Base-by-base conservation (phyloP, 2,888 invertebrate genomes). In the Apotomis turbidana region DNA sequence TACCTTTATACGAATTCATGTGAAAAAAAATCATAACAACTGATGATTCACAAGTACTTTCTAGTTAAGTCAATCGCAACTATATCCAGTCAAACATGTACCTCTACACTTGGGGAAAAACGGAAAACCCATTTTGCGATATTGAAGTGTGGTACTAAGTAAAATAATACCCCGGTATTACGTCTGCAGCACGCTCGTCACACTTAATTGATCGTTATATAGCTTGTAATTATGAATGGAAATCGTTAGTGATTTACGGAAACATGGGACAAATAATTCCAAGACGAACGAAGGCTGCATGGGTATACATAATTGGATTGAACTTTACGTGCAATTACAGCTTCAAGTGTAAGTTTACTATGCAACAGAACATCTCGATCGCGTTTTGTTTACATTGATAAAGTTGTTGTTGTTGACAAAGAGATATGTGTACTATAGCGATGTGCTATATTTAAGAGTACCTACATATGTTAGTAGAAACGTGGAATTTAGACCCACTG, bases 261-360 rank as follows among this genome's bases (percentile, higher is more conserved):
- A 78, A 79, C 76, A 76, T 74, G 62, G 79, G 78, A 78, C 79
- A 81, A 83, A 81, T 74, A 74, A 79, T 80, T 74, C 73, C 66
- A 58, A 72, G 68, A 71, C 72, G 75, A 72, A 68, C 67, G 78
- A 78, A 84, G 81, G 83, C 77, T 77, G n/a, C n/a, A n/a, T n/a
- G 64, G 9, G 9, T 49, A 49, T 9, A 9, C 10, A 10, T 76
- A 75, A 74, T 75, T 52, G 38, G 62, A 71, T 67, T 74, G 75
- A 73, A 61, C 62, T 73, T 73, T 46, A 59, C 62, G 61, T 57
- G 70, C 27, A 27, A 27, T 27, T 27, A 27, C 27, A 27, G 27
- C 1, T 27, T 27, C 27, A 27, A 27, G 15, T 15, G 15, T 15
- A 15, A 15, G 27, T 27, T 27, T 27, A 27, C 27, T 27, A 27